Conservation (phyloP, 2,888 invertebrate species). For the Cheilosia grossa region DNA sequence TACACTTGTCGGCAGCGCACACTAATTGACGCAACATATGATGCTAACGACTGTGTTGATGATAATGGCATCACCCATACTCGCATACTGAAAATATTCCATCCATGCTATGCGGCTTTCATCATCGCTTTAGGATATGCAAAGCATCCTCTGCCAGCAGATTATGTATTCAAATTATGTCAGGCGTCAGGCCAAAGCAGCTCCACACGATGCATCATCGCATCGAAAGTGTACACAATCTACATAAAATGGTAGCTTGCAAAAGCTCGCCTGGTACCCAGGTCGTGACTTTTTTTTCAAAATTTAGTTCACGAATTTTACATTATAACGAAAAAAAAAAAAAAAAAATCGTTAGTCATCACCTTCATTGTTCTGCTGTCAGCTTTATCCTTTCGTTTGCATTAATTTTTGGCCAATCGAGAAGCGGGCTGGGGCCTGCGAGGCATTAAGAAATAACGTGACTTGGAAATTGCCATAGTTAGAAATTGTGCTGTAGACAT, state of each 20-base stretch:
- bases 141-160: constrained; percentile 40
- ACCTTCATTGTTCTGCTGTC: constrained; percentile 21
- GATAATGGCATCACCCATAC: constrained; percentile 52
- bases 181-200: constrained; percentile 47
- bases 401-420: constrained; percentile 10
- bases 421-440: neutral
- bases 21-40: constrained; percentile 71
- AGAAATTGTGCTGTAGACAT: constrained; percentile 26
- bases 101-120: constrained; percentile 31
- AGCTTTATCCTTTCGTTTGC: constrained; percentile 49
- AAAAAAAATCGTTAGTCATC: constrained; percentile 12
- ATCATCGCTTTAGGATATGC: constrained; percentile 42
- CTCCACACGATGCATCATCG: constrained; percentile 55
- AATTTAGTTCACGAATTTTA: constrained; percentile 43
- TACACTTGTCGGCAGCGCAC: constrained; percentile 42
- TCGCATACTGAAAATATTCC: constrained; percentile 44
- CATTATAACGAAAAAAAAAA: constrained; percentile 13
- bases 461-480: constrained; percentile 52
- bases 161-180: constrained; percentile 69
- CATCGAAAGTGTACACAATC: constrained; percentile 10
- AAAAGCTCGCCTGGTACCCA: neutral
- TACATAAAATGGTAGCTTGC: neutral
- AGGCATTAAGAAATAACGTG: constrained; percentile 44
- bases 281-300: neutral
- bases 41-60: constrained; percentile 67